These are phyloP conservation scores for Zoroaster sp. DNA, from an alignment of 53 echinoderm and acorn worm genomes.

Conservation along the genomic window DNA sequence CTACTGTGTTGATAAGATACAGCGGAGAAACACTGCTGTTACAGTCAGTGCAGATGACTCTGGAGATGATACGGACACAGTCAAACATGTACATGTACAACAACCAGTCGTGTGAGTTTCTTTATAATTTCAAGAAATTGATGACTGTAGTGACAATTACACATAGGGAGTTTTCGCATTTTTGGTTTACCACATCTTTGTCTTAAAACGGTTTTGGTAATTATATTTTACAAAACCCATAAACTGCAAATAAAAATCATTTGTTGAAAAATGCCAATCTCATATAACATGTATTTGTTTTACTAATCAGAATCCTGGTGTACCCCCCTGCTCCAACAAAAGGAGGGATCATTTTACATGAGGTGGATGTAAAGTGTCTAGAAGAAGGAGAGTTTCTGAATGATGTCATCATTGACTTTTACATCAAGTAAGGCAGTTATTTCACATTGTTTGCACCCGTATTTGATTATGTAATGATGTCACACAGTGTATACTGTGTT, in stretches of 20 bases:
- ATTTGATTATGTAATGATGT: not conserved
- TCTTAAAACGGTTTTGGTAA: not conserved
- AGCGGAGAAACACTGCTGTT: not conserved
- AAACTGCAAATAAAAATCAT: not conserved
- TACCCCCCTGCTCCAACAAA: conserved; percentile 81
- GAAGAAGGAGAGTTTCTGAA: conserved; percentile 93
- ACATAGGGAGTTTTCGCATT: too few species aligned
- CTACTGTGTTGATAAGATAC: not conserved
- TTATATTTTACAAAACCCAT: not conserved
- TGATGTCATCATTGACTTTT: conserved; percentile 98
- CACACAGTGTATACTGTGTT: not conserved
- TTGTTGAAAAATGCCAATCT: not conserved
- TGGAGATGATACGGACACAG: not conserved
- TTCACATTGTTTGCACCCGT: too few species aligned
- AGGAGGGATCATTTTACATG: conserved; percentile 76
- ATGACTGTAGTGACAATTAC: too few species aligned
- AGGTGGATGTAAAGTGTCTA: conserved; percentile 78
- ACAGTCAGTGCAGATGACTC: not conserved
- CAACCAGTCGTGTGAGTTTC: not conserved
- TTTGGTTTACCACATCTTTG: too few species aligned
- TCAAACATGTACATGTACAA: not conserved
- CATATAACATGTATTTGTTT: not conserved
- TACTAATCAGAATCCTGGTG: conserved; percentile 54
- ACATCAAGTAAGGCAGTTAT: conserved; percentile 75
- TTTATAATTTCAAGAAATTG: too few species aligned